Percentiles rank a stretch among this genome's conserved stretches.
These are phyloP conservation scores for Nasonia oneida DNA, from an alignment of 2,888 invertebrate species.

Conservation along the genomic window DNA sequence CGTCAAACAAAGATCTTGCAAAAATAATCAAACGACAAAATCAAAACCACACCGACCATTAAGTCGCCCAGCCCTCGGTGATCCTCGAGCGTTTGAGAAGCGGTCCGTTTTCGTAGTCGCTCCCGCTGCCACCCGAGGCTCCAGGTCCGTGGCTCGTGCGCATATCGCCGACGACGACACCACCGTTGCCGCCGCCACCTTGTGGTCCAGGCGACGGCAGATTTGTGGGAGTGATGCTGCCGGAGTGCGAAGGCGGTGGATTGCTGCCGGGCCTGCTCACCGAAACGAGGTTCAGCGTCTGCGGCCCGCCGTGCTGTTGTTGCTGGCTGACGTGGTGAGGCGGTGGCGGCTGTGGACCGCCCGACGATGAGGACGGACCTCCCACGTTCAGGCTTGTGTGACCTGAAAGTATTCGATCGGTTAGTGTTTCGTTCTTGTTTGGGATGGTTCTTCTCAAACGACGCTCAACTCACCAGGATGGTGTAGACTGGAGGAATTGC, in stretches of 20 bases:
- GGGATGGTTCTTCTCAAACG: not conserved
- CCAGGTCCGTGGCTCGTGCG: constrained; percentile 80
- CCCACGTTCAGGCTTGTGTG: constrained; percentile 76
- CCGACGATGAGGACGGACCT: constrained; percentile 74
- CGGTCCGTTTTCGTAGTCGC: constrained; percentile 85
- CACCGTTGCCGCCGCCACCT: constrained; percentile 77
- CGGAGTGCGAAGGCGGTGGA: constrained; percentile 80
- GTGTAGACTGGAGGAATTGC: constrained; percentile 79
- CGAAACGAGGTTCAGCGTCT: constrained; percentile 73
- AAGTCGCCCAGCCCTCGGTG: constrained; percentile 94
- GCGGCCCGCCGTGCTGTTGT: constrained; percentile 71
- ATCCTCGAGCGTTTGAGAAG: constrained; percentile 92
- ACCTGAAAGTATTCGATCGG: constrained; percentile 30
- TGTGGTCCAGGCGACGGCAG: constrained; percentile 84
- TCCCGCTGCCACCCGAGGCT: constrained; percentile 79
- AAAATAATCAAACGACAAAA: not conserved
- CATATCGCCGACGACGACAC: constrained; percentile 80
- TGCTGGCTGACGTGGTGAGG: constrained; percentile 70
- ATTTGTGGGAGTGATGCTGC: constrained; percentile 92
- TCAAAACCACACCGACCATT: constrained; percentile 78
- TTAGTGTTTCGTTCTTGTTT: not conserved
- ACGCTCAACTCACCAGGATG: constrained; percentile 53
- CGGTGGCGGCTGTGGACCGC: constrained; percentile 70
- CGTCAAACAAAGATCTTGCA: not conserved
- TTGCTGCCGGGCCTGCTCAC: constrained; percentile 77